Conservation (phyloP, 2,888 invertebrate genomes). For the Acronicta psi region DNA sequence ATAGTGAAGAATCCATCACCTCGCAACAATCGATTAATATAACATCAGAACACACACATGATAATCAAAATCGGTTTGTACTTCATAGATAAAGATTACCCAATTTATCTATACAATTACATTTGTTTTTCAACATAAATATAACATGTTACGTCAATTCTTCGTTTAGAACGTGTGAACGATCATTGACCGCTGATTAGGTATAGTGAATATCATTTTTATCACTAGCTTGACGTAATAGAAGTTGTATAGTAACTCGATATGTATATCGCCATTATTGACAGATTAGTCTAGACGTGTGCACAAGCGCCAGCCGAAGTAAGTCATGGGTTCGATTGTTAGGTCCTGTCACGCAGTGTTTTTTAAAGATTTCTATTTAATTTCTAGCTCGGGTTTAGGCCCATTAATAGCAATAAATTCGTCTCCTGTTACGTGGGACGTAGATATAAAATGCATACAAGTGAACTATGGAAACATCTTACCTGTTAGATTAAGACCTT, state of each 20-base stretch:
- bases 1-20: conserved; percentile 4
- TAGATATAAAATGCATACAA: too few relatives aligned
- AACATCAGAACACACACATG: conserved; percentile 23
- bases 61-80: conserved; percentile 13
- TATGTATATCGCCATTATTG: neutral
- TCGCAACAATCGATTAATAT: conserved; percentile 29
- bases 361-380: too few relatives aligned
- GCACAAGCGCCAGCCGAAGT: too few relatives aligned
- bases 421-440: too few relatives aligned
- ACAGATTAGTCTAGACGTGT: too few relatives aligned
- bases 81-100: conserved; percentile 31
- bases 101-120: conserved; percentile 1
- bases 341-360: too few relatives aligned
- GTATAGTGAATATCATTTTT: conserved; percentile 3
- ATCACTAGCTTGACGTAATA: conserved; percentile 7
- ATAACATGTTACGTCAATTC: conserved; percentile 21
- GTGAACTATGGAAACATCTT: too few relatives aligned
- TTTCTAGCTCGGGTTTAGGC: too few relatives aligned
- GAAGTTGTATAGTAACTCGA: neutral
- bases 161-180: conserved; percentile 10
- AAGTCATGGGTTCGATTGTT: too few relatives aligned
- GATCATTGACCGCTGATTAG: conserved; percentile 52
- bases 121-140: conserved; percentile 1
- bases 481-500: too few relatives aligned
- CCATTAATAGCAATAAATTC: too few relatives aligned